A percentile compares a stretch with the other conserved stretches of the same genome.
Conservation (phyloP, 2,888 invertebrate genomes). For the Operophtera brumata region DNA sequence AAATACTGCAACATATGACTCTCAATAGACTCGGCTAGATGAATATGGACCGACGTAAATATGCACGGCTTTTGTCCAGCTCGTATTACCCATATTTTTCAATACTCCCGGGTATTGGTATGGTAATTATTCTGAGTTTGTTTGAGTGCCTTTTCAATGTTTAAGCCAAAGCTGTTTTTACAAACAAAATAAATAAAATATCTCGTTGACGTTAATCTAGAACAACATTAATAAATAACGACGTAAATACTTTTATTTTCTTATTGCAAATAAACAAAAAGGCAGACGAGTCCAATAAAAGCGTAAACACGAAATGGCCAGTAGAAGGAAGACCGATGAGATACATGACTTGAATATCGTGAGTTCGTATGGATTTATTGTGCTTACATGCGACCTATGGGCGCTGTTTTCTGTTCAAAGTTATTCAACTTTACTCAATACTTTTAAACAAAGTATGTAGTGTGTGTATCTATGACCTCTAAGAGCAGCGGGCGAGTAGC, state of each 20-base stretch:
- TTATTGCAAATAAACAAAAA: constrained; percentile 35
- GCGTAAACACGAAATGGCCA: constrained; percentile 40
- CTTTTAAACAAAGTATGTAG: background rate
- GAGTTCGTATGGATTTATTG: constrained; percentile 40
- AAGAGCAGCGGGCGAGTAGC: no score
- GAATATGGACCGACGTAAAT: constrained; percentile 36
- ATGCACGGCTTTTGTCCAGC: constrained; percentile 24
- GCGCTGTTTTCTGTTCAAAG: constrained; percentile 1
- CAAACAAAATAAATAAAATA: constrained; percentile 8
- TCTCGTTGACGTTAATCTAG: constrained; percentile 1
- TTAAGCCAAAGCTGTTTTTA: constrained; percentile 1
- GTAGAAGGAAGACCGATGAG: constrained; percentile 46
- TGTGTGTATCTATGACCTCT: no score
- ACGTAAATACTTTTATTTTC: constrained; percentile 24
- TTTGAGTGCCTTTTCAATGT: constrained; percentile 9
- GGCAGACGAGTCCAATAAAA: constrained; percentile 42
- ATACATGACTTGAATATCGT: constrained; percentile 48
- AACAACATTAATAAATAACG: constrained; percentile 15
- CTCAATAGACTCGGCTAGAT: constrained; percentile 36
- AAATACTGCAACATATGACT: constrained; percentile 41
- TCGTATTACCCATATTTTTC: constrained; percentile 23
- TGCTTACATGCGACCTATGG: constrained; percentile 21
- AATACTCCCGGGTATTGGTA: constrained; percentile 18
- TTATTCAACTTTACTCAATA: background rate
- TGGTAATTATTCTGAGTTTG: constrained; percentile 20